Percentiles rank a stretch among this genome's conserved stretches.
Evolutionary conservation across 1,140 invertebrate species (phyloP).

Genomic region (Aphelinus atriplicis): DNA sequence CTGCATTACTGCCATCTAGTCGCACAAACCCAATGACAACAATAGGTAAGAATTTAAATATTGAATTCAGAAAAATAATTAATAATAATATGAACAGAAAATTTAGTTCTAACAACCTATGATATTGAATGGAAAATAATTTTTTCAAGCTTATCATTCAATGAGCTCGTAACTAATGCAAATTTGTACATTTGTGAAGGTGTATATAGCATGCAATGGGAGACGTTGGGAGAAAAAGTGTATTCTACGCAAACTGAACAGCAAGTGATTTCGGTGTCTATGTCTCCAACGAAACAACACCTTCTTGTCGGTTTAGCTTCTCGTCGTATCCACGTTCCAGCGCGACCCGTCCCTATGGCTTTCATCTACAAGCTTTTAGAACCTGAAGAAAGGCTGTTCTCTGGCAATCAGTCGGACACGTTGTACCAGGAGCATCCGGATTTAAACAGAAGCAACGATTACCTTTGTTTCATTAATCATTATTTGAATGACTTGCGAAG

Average conservation of each 20-base stretch:
- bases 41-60: constrained; percentile 68
- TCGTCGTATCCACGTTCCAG: constrained; percentile 64
- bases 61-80: constrained; percentile 4
- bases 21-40: constrained; percentile 72
- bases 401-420: neutral
- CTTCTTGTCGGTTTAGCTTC: constrained; percentile 82
- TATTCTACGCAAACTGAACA: constrained; percentile 81
- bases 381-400: constrained; percentile 33
- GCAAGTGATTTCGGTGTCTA: constrained; percentile 82
- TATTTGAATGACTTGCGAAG: constrained; percentile 23
- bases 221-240: constrained; percentile 78
- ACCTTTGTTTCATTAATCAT: constrained; percentile 6
- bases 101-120: neutral
- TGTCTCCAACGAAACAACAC: constrained; percentile 81
- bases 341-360: constrained; percentile 72
- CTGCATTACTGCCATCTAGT: constrained; percentile 76
- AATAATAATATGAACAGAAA: neutral
- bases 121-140: too few species aligned
- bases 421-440: constrained; percentile 7
- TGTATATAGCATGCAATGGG: constrained; percentile 81
- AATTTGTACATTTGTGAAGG: constrained; percentile 61
- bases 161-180: too few species aligned
- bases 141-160: too few species aligned
- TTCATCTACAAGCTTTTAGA: constrained; percentile 71
- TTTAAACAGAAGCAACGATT: constrained; percentile 8